phyloP scores from a whole-genome alignment of 2,797 vertebrate species.

The Anomalospiza imberbis region DNA sequence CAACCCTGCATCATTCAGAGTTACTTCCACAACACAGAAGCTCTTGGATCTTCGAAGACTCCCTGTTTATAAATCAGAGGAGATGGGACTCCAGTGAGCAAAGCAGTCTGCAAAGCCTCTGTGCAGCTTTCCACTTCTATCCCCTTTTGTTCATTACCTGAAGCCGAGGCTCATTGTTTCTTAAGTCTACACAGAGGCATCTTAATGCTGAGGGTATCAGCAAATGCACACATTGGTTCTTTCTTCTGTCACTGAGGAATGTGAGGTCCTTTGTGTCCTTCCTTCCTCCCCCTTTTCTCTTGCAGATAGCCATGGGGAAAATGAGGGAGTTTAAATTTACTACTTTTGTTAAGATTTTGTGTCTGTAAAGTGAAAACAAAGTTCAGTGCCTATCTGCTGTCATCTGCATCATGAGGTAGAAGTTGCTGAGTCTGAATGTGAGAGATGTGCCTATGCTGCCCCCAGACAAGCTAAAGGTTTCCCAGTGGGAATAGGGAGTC shows the following conservation, averaged over 20 bases:
- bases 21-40: neutral
- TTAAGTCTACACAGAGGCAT: constrained; percentile 56
- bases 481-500: neutral
- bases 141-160: constrained; percentile 50
- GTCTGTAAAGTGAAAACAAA: constrained; percentile 6
- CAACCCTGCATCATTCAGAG: neutral
- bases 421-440: neutral
- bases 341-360: constrained; percentile 26
- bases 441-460: neutral
- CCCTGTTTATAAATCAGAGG: neutral
- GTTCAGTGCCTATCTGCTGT: neutral
- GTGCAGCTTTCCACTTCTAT: neutral
- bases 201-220: constrained; percentile 64
- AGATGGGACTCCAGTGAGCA: neutral
- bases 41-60: neutral
- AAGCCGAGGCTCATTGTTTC: constrained; percentile 43
- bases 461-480: neutral
- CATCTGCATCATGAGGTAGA: neutral
- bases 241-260: constrained; percentile 66
- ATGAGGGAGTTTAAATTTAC: neutral
- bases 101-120: neutral
- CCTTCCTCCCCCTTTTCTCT: constrained; percentile 53
- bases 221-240: constrained; percentile 56
- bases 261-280: constrained; percentile 53
- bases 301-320: constrained; percentile 57